Evolutionary conservation across 2,113 vertebrate species (phyloP).

Genomic region (Felis chaus): DNA sequence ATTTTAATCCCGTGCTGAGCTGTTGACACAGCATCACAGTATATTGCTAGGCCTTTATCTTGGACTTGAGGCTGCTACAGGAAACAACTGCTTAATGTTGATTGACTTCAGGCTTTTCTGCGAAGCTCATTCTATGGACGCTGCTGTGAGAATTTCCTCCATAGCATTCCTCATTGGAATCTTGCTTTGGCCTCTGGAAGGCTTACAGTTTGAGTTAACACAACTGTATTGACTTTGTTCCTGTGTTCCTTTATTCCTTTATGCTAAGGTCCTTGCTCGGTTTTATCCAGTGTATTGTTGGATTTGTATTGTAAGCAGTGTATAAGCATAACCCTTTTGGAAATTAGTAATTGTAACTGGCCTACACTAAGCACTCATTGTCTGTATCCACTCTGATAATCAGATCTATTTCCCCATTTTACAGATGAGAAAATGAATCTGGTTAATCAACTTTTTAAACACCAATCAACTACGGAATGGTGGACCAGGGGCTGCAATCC

Average conservation of each 20-base stretch:
- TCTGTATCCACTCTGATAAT: neutral
- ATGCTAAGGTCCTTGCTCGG: neutral
- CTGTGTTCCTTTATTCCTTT: neutral
- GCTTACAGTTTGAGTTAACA: neutral
- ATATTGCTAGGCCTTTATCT: neutral
- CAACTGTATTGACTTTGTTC: neutral
- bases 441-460: neutral
- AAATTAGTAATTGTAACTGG: neutral
- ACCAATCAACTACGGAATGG: neutral
- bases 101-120: neutral
- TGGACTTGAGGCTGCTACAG: neutral
- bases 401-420: neutral
- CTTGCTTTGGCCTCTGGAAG: neutral
- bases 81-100: neutral
- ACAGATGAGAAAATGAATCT: neutral
- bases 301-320: neutral
- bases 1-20: neutral
- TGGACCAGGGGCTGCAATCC: neutral
- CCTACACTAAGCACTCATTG: neutral
- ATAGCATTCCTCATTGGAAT: neutral
- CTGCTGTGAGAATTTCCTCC: neutral
- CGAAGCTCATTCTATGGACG: neutral
- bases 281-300: slow-evolving; percentile 23
- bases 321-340: neutral
- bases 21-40: neutral